Percentiles rank a stretch among this genome's conserved stretches.
phyloP scores from a whole-genome alignment of 2,888 invertebrate species.

The Torymus aiolomorphi region DNA sequence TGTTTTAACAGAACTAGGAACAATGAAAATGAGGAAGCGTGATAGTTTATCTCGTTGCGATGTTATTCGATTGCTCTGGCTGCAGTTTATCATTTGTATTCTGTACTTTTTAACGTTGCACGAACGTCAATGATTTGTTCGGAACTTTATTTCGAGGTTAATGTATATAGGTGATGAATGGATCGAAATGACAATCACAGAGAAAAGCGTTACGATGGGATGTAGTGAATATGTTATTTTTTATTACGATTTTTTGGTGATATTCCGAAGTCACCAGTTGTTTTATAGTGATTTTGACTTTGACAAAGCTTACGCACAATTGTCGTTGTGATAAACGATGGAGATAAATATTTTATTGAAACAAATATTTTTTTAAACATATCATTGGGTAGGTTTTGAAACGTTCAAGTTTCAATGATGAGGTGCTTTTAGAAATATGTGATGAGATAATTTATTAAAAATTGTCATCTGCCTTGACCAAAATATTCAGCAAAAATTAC shows the following conservation, averaged over 20 bases:
- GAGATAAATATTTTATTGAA: constrained; percentile 47
- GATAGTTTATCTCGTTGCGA: constrained; percentile 31
- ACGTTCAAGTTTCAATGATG: neutral
- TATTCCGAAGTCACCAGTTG: constrained; percentile 3
- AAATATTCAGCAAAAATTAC: no score
- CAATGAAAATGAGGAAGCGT: constrained; percentile 38
- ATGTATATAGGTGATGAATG: neutral
- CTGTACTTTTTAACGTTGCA: neutral
- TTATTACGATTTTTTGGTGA: constrained; percentile 18
- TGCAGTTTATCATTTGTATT: neutral
- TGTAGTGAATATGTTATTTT: constrained; percentile 37
- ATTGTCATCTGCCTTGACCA: no score
- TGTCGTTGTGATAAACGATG: constrained; percentile 50
- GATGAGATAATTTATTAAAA: no score
- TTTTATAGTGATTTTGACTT: neutral
- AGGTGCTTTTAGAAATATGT: no score
- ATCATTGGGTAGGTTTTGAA: constrained; percentile 7
- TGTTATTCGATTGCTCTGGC: neutral
- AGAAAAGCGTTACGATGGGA: neutral
- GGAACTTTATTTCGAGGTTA: constrained; percentile 4
- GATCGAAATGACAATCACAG: neutral
- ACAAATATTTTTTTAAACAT: constrained; percentile 44
- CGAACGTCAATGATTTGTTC: neutral
- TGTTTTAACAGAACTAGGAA: constrained; percentile 12
- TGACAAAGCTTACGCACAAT: constrained; percentile 42